These are phyloP conservation scores for Myopa testacea DNA, from an alignment of 2,888 invertebrate genomes.

Conservation along the genomic window DNA sequence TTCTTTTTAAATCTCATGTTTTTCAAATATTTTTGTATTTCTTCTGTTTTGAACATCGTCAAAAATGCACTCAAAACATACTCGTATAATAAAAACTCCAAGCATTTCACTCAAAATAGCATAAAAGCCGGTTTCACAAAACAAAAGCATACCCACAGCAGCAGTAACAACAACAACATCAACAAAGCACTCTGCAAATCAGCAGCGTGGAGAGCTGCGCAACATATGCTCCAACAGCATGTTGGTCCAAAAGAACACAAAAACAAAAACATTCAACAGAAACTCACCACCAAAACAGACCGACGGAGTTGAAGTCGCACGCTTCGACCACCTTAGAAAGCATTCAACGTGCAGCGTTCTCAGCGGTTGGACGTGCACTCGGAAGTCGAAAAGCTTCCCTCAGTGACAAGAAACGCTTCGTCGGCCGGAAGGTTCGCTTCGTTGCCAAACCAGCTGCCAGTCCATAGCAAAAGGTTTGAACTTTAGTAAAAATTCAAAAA, in stretches of 20 bases:
- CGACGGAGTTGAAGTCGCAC: background rate
- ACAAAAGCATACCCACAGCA: no score
- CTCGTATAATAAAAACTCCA: background rate
- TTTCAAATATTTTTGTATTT: no score
- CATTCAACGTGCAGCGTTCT: slow-evolving; percentile 36
- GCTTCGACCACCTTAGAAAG: background rate
- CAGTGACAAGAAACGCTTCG: background rate
- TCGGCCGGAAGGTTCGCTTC: background rate
- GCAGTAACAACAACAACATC: background rate
- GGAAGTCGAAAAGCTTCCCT: background rate
- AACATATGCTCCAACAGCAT: background rate
- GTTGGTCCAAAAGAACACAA: background rate
- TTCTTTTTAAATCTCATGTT: no score
- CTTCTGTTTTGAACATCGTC: background rate
- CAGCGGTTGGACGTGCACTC: slow-evolving; percentile 33
- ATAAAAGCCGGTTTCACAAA: slow-evolving; percentile 18
- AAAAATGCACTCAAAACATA: background rate
- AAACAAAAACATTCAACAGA: slow-evolving; percentile 10
- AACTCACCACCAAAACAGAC: slow-evolving; percentile 38
- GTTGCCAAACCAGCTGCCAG: no score
- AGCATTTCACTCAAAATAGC: slow-evolving; percentile 16
- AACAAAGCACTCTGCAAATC: no score
- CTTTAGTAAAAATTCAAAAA: no score
- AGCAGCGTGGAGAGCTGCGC: slow-evolving; percentile 15
- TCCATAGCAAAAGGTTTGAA: no score